Conservation (phyloP, 2,888 invertebrate species). For the Auanema freiburgensis region DNA sequence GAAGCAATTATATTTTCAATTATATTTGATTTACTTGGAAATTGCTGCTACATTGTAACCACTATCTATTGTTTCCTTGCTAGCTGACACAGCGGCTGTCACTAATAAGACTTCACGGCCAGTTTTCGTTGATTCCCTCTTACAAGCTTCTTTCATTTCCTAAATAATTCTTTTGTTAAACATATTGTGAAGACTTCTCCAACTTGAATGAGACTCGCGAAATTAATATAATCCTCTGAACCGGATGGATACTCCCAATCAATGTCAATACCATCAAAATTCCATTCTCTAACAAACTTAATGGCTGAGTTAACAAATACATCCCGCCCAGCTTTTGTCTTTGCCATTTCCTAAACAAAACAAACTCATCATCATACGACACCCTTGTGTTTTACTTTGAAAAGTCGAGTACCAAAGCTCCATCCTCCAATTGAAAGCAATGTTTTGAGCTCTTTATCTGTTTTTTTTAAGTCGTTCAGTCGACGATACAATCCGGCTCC, state of each 20-base stretch:
- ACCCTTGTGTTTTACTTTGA: conserved; percentile 26
- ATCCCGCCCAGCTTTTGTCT: conserved; percentile 50
- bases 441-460: conserved; percentile 85
- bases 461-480: conserved; percentile 81
- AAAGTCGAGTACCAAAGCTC: conserved; percentile 82
- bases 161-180: conserved; percentile 15
- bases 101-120: conserved; percentile 72
- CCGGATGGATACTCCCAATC: conserved; percentile 67
- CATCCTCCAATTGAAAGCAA: conserved; percentile 92
- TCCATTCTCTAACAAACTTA: conserved; percentile 59
- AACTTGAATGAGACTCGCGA: conserved; percentile 49
- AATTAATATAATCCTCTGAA: conserved; percentile 65
- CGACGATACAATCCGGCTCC: conserved; percentile 86
- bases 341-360: conserved; percentile 54
- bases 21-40: conserved; percentile 40
- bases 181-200: neutral
- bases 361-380: neutral
- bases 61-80: conserved; percentile 83
- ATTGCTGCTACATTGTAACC: conserved; percentile 77
- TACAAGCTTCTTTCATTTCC: conserved; percentile 57
- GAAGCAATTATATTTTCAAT: conserved; percentile 3
- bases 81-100: conserved; percentile 83
- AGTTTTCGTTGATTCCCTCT: conserved; percentile 43
- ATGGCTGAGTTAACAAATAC: conserved; percentile 71
- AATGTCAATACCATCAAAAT: conserved; percentile 66